These are phyloP conservation scores for Phrynocephalus versicolor DNA, from an alignment of 2,113 vertebrate genomes.

Conservation along the genomic window DNA sequence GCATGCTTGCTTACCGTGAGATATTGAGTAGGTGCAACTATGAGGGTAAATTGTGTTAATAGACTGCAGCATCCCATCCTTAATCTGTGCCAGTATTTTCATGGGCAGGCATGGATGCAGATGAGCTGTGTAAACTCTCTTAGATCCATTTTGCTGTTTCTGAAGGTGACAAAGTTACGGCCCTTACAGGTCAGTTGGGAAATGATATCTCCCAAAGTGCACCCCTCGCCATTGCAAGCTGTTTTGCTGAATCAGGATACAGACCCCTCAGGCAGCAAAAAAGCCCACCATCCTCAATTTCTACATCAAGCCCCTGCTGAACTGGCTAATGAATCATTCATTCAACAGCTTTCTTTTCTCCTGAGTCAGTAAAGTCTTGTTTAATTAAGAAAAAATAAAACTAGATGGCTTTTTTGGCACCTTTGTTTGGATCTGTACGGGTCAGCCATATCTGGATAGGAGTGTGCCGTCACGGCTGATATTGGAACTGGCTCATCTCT, in stretches of 20 bases:
- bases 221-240: background rate
- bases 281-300: accelerated
- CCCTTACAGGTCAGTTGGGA: background rate
- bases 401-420: background rate
- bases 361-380: background rate
- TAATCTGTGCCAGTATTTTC: background rate
- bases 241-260: background rate
- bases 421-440: background rate
- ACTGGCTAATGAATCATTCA: accelerated
- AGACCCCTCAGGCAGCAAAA: accelerated
- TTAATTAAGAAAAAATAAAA: background rate
- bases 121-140: slow-evolving; percentile 29
- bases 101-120: background rate
- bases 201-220: accelerated
- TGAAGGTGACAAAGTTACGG: background rate
- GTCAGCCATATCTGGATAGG: background rate
- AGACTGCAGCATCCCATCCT: background rate
- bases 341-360: accelerated
- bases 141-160: slow-evolving; percentile 56
- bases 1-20: too few species aligned
- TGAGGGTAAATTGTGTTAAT: background rate
- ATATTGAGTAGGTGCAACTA: background rate
- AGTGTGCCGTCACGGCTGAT: background rate
- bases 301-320: background rate
- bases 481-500: background rate